Evolutionary conservation across 2,797 vertebrate genomes (phyloP), one percentile per base, ranked within the genome.

Genomic region (Zenarchopterus dispar): DNA sequence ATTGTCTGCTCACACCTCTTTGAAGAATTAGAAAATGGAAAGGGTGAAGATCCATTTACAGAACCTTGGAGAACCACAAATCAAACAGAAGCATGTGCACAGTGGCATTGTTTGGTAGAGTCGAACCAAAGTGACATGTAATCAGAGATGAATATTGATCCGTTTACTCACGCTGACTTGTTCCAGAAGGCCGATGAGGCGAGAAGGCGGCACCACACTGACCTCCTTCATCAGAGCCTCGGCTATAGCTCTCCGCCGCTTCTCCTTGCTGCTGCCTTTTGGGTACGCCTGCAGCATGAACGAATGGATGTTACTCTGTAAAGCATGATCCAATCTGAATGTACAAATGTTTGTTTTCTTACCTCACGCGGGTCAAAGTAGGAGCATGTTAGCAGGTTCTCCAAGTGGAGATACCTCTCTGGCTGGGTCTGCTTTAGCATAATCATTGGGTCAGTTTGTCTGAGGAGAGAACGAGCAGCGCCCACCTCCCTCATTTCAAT

Each of bases 291-390:
- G 65, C 43, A 42, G 23, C 0, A 13, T 3, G 11, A 39, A 16
- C 16, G 2, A 39, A 39, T 3, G 7, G 36, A 39, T 13, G 13
- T 39, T 13, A 39, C 36, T 13, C 36, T 4, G 4, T 16, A 16
- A 15, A 15, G 36, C 4, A 5, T 15, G 13, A 4, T 39, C 36
- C 13, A 3, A 39, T 39, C 13, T 39, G 36, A 10, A 39, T 16
- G 36, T 39, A 15, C 36, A 39, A 39, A 19, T 11, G 0, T 42
- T 31, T 7, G 16, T 10, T 3, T 36, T 46, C 83, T 31, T 85
- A 99, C 97, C 95, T 99, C 96, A 46, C 94, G 93, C 41, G 97
- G 96, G 89, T 99, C 97, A 79, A 99, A 99, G 81, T 97, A 97
- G 48, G 96, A 96, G 47, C 96, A 91, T 0, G 96, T 95, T 41